phyloP scores from a whole-genome alignment of 2,113 vertebrate species.

The Panthera tigris region DNA sequence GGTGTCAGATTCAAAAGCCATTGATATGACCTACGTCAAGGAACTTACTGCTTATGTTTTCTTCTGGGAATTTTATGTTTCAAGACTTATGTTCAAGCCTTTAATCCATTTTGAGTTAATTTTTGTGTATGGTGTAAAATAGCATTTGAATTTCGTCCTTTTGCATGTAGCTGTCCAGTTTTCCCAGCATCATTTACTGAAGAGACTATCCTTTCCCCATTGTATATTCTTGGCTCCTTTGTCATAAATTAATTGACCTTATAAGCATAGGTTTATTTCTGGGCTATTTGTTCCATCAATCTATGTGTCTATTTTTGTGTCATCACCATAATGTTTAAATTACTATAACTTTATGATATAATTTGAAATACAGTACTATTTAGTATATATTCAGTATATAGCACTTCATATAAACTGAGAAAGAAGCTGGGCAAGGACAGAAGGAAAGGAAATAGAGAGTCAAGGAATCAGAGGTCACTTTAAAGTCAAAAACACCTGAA shows the following conservation, averaged over 20 bases:
- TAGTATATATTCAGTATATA: not conserved
- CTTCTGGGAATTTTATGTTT: not conserved
- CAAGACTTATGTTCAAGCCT: not conserved
- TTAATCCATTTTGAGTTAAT: not conserved
- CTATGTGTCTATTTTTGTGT: not conserved
- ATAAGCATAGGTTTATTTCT: not conserved
- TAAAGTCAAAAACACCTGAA: not conserved
- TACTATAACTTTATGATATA: not conserved
- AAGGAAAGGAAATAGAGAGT: not conserved
- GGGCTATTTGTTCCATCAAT: not conserved
- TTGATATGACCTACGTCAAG: not conserved
- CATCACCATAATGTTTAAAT: not conserved
- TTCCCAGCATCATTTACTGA: not conserved
- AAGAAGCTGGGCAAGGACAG: not conserved
- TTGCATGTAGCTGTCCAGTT: not conserved
- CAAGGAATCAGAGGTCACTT: not conserved
- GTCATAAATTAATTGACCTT: not conserved
- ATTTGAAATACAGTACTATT: not conserved
- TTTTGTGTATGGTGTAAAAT: not conserved
- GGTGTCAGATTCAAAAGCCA: not conserved
- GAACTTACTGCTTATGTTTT: not conserved
- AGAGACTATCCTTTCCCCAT: not conserved
- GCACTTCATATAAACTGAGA: not conserved
- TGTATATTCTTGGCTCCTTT: not conserved
- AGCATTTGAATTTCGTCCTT: not conserved